Base-by-base conservation (phyloP, 2,113 vertebrate genomes). In the Falcunculus frontatus region DNA sequence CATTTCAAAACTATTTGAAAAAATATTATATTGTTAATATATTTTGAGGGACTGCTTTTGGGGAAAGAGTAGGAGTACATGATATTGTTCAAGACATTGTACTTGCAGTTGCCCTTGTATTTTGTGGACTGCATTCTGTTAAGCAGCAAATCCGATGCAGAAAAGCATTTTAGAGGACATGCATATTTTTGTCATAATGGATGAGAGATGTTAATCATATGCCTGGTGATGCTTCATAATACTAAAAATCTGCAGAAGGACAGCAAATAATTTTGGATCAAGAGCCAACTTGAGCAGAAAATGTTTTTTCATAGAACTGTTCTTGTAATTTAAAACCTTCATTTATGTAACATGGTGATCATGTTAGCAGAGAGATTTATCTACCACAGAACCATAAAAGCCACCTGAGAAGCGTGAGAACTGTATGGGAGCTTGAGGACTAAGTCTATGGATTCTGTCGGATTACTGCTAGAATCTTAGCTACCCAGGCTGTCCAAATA, bases 391-490 rank as follows among this genome's bases (percentile, higher is more conserved):
- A 60, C n/a, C 16, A 46, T 15, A 44, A 84, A 75, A 82, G 4
- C 11, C 56, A 73, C 6, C 20, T 74, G 19, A 53, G 39, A 82
- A 79, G 11, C 11, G 11, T 21, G 7, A 87, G 26, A 81, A 60
- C 6, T 21, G 19, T 18, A 65, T 9, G 20, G 44, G 10, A 84
- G 7, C 29, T 80, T 69, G 30, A 46, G 17, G 52, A 53, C 7
- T 5, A 37, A 10, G 5, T 64, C 41, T 76, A 3, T 0, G 0
- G 13, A 41, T 65, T 41, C 19, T 87, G 3, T 30, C 27, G 7
- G 39, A 53, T 62, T 81, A 16, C 22, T 86, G 53, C 17, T 68
- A 9, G 32, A 47, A 49, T 29, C 35, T 41, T 56, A 81, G 32
- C 11, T 55, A 53, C 29, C 17, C 74, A 73, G 15, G 20, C 18